Base-by-base conservation (phyloP, 2,888 invertebrate genomes). In the Thymelicus acteon region DNA sequence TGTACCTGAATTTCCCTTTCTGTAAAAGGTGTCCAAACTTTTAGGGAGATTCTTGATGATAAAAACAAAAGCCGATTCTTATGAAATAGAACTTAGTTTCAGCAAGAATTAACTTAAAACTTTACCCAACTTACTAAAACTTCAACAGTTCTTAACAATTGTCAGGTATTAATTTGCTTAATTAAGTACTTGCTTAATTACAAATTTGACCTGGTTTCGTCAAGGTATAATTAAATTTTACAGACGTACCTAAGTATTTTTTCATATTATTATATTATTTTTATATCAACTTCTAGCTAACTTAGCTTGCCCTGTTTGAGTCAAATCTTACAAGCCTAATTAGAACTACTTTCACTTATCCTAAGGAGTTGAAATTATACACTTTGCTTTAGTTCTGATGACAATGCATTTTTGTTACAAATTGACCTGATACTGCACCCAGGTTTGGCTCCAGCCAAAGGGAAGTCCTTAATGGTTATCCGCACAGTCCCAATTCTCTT, bases 1-100 rank as follows among this genome's bases (percentile, higher is more conserved):
- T 58, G 39, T 71, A 60, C 67, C 67, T 68, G 74, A 69, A 73
- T 72, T 80, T 73, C 73, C 76, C 76, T 77, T 39, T 39, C 7
- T 39, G 24, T 58, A 12, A 54, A 54, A 54, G 10, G 54, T 24
- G 54, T 54, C 54, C 24, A 54, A 54, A 54, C 12, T 52, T 57
- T 31, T 39, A 39, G 37, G 39, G 8, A 58, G 58, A 58, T 39
- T 13, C n/a, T 37, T 39, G 39, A 58, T 31, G 54, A 54, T 54
- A 54, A 54, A 54, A 52, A 52, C 7, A 52, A 52, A 54, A 10
- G 24, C 24, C 24, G 49, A 39, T n/a, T 39, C 8, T 39, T 58
- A 39, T 12, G 24, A 24, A 54, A 54, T 24, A 54, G 54, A 54
- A 54, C 54, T 54, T 54, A 54, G 54, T 24, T 54, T 12, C 24